Evolutionary conservation across 2,888 invertebrate genomes (phyloP).

Genomic region (Leptura quadrifasciata): DNA sequence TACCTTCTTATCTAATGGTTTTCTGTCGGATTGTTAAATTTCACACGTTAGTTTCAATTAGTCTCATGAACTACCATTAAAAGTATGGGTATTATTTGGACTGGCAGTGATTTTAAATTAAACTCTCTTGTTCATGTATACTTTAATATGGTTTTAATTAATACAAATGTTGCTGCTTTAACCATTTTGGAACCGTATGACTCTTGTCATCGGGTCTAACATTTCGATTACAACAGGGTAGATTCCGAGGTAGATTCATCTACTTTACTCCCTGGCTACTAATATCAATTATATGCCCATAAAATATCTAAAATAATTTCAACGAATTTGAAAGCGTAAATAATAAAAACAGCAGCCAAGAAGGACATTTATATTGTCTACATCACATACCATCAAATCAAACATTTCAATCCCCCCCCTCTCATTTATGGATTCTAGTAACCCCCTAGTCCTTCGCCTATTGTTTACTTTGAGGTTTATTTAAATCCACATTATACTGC

Average conservation of each 20-base stretch:
- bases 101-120: constrained; percentile 51
- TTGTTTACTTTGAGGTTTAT: too few species aligned
- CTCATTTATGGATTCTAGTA: too few species aligned
- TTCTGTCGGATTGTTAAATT: too few species aligned
- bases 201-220: constrained; percentile 55
- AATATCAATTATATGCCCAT: constrained; percentile 44
- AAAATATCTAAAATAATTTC: constrained; percentile 43
- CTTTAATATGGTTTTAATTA: constrained; percentile 64
- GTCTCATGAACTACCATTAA: too few species aligned
- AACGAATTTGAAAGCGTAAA: constrained; percentile 26
- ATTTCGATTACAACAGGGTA: constrained; percentile 47
- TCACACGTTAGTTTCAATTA: too few species aligned
- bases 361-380: constrained; percentile 72
- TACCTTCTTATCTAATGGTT: too few species aligned
- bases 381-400: constrained; percentile 73
- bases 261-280: constrained; percentile 64
- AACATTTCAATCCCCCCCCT: too few species aligned
- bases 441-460: too few species aligned
- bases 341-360: constrained; percentile 66
- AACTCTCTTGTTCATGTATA: constrained; percentile 66
- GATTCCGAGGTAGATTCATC: constrained; percentile 50
- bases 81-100: constrained; percentile 41
- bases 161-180: constrained; percentile 74
- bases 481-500: too few species aligned
- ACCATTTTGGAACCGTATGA: constrained; percentile 70